Evolutionary conservation across 2,888 invertebrate species (phyloP).

Genomic region (Acanthopleura granulata): DNA sequence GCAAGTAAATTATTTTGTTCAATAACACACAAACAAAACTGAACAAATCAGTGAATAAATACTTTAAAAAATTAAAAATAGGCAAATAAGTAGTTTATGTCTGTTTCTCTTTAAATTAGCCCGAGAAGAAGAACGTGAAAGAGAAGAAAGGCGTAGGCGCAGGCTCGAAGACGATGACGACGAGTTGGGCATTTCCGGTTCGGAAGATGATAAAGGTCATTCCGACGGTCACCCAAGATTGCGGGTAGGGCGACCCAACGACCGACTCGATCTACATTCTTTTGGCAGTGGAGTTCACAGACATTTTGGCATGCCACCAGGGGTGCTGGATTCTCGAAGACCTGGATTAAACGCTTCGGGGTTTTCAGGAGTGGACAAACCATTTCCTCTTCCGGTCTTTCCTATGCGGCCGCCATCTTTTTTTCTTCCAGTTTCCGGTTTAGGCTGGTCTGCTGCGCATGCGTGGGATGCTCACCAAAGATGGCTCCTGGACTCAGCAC

Average conservation of each 20-base stretch:
- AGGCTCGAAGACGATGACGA: neutral
- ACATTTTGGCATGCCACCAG: neutral
- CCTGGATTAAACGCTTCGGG: neutral
- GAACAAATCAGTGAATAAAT: no score
- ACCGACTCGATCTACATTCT: neutral
- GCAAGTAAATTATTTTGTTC: no score
- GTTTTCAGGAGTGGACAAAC: neutral
- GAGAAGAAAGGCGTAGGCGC: neutral
- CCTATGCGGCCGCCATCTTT: neutral
- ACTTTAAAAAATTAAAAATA: no score
- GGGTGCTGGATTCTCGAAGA: neutral
- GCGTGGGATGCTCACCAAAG: slow-evolving; percentile 8
- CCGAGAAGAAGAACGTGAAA: neutral
- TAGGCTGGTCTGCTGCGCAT: neutral
- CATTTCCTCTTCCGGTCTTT: slow-evolving; percentile 5
- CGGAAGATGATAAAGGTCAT: neutral
- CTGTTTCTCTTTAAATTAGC: no score
- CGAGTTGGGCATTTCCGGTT: neutral
- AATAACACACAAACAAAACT: no score
- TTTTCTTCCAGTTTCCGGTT: neutral
- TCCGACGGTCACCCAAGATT: neutral
- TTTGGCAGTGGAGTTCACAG: neutral
- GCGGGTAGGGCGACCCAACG: neutral
- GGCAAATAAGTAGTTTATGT: no score
- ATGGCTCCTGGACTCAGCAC: neutral